Evolutionary conservation across 1,140 invertebrate genomes (phyloP).

Genomic region (Bombus difficillimus): DNA sequence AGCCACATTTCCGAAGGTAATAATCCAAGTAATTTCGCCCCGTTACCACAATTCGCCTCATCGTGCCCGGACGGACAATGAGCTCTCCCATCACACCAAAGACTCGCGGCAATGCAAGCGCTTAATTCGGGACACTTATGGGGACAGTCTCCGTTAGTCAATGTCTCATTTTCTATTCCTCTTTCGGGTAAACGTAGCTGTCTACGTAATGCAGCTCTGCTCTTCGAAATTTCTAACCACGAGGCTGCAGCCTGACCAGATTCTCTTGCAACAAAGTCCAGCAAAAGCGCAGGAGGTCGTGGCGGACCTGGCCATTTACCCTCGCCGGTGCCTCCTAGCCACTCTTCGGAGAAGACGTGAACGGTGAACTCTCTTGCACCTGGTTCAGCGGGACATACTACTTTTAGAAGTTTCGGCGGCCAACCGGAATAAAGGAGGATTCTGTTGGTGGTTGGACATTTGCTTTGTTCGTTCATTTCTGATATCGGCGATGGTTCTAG

Average conservation of each 20-base stretch:
- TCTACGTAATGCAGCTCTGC: conserved; percentile 85
- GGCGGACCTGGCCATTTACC: conserved; percentile 77
- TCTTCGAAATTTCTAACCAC: conserved; percentile 89
- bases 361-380: conserved; percentile 87
- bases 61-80: conserved; percentile 94
- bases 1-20: conserved; percentile 82
- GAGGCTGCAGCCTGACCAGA: conserved; percentile 87
- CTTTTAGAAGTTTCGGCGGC: conserved; percentile 86
- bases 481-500: conserved; percentile 73
- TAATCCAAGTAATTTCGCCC: conserved; percentile 78
- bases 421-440: conserved; percentile 80
- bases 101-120: conserved; percentile 91
- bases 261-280: conserved; percentile 89
- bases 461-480: conserved; percentile 85
- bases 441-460: conserved; percentile 82
- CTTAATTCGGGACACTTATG: conserved; percentile 94
- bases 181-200: conserved; percentile 83
- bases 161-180: conserved; percentile 84
- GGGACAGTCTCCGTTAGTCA: conserved; percentile 84
- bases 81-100: conserved; percentile 94
- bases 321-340: conserved; percentile 81
- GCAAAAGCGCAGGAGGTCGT: conserved; percentile 85
- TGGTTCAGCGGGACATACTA: conserved; percentile 88
- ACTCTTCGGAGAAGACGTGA: conserved; percentile 90
- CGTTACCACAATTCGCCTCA: conserved; percentile 88